These are phyloP conservation scores for Glossosoma conforme DNA, from an alignment of 1,140 invertebrate genomes.

Conservation along the genomic window DNA sequence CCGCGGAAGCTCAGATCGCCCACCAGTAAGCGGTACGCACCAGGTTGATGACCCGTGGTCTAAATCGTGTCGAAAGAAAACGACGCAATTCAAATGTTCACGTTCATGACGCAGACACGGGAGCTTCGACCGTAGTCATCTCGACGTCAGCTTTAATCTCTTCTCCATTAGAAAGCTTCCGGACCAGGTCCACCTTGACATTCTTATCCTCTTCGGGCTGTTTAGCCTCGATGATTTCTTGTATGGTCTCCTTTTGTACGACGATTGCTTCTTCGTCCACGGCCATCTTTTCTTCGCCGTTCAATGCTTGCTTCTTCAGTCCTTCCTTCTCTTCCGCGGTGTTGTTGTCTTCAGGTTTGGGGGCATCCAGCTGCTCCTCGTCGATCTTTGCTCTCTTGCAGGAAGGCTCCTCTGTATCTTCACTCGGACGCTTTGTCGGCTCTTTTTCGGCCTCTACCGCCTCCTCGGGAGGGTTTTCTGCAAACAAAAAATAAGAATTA, in stretches of 20 bases:
- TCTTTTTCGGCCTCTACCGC: neutral
- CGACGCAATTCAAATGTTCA: neutral
- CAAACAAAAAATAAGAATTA: no score
- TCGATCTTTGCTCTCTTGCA: neutral
- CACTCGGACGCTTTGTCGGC: neutral
- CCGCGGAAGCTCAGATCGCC: no score
- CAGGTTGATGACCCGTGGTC: neutral
- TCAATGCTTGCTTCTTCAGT: neutral
- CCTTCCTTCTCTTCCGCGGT: neutral
- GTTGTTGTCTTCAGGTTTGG: neutral
- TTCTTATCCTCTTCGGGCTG: no score
- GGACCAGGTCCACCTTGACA: no score
- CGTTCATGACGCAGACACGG: neutral
- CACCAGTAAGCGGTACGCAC: neutral
- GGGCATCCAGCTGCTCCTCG: no score
- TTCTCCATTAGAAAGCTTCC: neutral
- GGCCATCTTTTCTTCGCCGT: neutral
- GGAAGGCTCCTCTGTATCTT: neutral
- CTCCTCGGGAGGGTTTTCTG: no score
- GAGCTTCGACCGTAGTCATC: neutral
- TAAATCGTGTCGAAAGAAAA: neutral
- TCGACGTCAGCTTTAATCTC: neutral
- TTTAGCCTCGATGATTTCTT: no score
- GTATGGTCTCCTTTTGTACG: neutral
- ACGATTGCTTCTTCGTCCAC: neutral